Conservation (phyloP, 2,797 vertebrate species). For the Gorsachius magnificus region DNA sequence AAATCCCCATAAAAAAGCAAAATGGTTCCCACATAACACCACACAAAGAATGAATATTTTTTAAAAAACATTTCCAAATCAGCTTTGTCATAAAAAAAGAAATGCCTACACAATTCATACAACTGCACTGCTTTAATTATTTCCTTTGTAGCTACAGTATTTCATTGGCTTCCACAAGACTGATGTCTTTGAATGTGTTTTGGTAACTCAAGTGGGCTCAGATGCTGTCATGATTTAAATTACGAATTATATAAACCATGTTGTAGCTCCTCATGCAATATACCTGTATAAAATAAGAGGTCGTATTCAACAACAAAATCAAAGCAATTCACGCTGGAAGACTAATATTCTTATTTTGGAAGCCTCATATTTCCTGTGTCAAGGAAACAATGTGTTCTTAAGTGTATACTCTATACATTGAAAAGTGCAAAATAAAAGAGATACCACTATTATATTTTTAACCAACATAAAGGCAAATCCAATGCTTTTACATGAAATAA, state of each 20-base stretch:
- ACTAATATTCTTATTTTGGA: not conserved
- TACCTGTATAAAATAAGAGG: not conserved
- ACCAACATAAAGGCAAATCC: not conserved
- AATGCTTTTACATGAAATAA: not conserved
- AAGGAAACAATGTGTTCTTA: not conserved
- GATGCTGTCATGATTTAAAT: not conserved
- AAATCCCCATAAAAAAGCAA: not conserved
- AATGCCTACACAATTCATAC: not conserved
- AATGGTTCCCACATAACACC: not conserved
- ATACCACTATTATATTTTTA: not conserved
- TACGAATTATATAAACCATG: not conserved
- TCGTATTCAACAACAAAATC: not conserved
- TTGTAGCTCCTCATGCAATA: not conserved
- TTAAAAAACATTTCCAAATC: not conserved
- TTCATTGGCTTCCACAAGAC: not conserved
- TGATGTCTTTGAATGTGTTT: not conserved
- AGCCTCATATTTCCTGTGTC: not conserved
- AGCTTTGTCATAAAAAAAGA: not conserved
- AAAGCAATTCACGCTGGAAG: not conserved
- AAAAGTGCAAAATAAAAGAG: not conserved
- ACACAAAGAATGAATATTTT: not conserved
- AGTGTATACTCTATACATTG: not conserved
- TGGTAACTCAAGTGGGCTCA: not conserved
- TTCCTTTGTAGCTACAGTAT: not conserved
- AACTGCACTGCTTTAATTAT: not conserved